Evolutionary conservation across 1,140 invertebrate genomes (phyloP), one percentile per base, ranked within the genome.

Genomic region (Drosophila neocordata): DNA sequence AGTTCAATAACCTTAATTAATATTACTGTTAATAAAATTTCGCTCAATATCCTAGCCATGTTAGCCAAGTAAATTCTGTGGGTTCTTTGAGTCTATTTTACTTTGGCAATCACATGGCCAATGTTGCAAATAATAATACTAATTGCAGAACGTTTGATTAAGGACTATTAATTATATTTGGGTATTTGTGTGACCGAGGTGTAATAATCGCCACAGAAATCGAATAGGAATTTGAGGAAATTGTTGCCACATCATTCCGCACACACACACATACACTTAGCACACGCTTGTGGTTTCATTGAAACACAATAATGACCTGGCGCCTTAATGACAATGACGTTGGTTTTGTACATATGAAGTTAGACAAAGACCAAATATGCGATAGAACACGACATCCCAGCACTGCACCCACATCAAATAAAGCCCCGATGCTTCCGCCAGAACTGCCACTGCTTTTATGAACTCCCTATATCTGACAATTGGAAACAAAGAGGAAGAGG

Each of bases 251-350:
- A 35, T 15, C 34, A 66, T 52, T 55, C 35, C 27, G 18, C 41
- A 44, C 38, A 44, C 13, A 20, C 15, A 11, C 24, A 61, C 35
- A 48, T 18, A 38, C 37, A 44, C 7, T 15, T 6, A 6, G 5
- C 41, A 15, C 24, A 18, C 27, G 61, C 51, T 52, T 38, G 18
- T 18, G 61, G 48, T 62, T 27, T 12, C 38, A 9, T n/a, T 18
- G 12, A 24, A 69, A 59, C 20, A 64, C n/a, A 68, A 56, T 64
- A 35, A 74, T 20, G 61, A 69, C 58, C 66, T 72, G 73, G 64
- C 73, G 63, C 64, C 64, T 34, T 35, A 27, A 41, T 63, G 41
- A 63, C 58, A 60, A 60, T 60, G 58, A 15, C 18, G 31, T 59
- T 63, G 24, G 13, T 48, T 65, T 44, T 69, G 57, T 59, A 69